Percentiles rank a stretch among this genome's conserved stretches.
phyloP scores from a whole-genome alignment of 2,888 invertebrate genomes.

The Erannis defoliaria region DNA sequence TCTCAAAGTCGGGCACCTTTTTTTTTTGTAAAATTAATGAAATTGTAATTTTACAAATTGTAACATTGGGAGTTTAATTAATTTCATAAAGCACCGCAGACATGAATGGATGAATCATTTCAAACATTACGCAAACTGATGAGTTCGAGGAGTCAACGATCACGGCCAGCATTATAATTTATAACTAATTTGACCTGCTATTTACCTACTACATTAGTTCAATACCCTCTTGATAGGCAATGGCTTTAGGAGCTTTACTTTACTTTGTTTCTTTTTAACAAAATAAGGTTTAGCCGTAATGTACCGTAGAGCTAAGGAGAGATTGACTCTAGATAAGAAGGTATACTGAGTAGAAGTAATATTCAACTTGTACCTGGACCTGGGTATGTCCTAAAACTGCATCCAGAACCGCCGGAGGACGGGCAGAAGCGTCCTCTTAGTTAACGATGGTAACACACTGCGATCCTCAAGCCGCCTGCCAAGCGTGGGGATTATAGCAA shows the following conservation, averaged over 20 bases:
- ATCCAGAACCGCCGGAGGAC: too few species aligned
- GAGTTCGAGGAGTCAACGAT: slow-evolving; percentile 51
- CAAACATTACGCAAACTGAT: slow-evolving; percentile 40
- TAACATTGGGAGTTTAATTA: slow-evolving; percentile 11
- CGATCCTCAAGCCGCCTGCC: too few species aligned
- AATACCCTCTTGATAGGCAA: neutral
- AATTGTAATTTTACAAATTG: neutral
- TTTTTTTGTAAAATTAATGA: too few species aligned
- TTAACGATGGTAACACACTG: too few species aligned
- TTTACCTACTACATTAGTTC: slow-evolving; percentile 3
- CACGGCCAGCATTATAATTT: slow-evolving; percentile 27
- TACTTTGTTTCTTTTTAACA: neutral
- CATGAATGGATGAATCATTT: slow-evolving; percentile 54
- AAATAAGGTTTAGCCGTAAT: neutral
- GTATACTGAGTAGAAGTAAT: too few species aligned
- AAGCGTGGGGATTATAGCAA: too few species aligned
- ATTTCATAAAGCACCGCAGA: slow-evolving; percentile 19
- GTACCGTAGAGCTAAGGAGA: neutral
- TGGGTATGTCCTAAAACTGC: too few species aligned
- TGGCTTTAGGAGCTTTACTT: neutral
- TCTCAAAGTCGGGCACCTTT: too few species aligned
- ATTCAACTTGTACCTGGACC: too few species aligned
- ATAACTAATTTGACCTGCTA: slow-evolving; percentile 19
- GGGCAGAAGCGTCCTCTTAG: too few species aligned
- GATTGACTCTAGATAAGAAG: neutral